These are phyloP conservation scores for Aphis gossypii DNA, from an alignment of 1,140 invertebrate species.

Conservation along the genomic window DNA sequence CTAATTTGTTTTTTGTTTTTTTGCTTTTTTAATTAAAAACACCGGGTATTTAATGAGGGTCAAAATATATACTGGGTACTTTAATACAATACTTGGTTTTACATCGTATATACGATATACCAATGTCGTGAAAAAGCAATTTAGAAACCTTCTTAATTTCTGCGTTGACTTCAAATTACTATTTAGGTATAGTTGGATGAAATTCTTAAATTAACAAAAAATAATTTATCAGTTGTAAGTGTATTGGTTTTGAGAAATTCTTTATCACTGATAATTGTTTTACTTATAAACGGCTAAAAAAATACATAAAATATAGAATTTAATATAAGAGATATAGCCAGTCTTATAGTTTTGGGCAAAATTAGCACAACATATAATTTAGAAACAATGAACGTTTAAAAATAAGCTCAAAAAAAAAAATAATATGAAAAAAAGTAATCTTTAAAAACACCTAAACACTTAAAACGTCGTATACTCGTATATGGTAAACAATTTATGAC, in stretches of 20 bases:
- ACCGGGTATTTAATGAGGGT: slow-evolving; percentile 9
- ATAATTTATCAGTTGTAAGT: neutral
- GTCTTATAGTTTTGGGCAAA: neutral
- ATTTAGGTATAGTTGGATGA: neutral
- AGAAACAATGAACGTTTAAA: no score
- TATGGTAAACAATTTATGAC: no score
- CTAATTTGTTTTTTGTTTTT: neutral
- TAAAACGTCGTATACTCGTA: no score
- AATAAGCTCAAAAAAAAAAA: no score
- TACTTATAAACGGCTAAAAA: neutral
- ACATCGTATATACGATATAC: neutral
- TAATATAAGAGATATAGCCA: neutral
- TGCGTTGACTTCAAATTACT: neutral
- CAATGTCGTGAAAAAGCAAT: slow-evolving; percentile 15
- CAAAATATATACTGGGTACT: neutral
- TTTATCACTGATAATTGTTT: neutral
- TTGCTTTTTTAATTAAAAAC: slow-evolving; percentile 22
- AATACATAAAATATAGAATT: neutral
- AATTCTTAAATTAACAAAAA: neutral
- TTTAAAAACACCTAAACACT: no score
- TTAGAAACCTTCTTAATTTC: neutral
- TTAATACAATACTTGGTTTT: neutral
- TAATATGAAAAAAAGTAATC: no score
- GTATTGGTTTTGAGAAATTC: neutral
- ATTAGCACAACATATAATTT: no score